Evolutionary conservation across 1,140 invertebrate genomes (phyloP), one percentile per base, ranked within the genome.

Genomic region (Caligus rogercresseyi): DNA sequence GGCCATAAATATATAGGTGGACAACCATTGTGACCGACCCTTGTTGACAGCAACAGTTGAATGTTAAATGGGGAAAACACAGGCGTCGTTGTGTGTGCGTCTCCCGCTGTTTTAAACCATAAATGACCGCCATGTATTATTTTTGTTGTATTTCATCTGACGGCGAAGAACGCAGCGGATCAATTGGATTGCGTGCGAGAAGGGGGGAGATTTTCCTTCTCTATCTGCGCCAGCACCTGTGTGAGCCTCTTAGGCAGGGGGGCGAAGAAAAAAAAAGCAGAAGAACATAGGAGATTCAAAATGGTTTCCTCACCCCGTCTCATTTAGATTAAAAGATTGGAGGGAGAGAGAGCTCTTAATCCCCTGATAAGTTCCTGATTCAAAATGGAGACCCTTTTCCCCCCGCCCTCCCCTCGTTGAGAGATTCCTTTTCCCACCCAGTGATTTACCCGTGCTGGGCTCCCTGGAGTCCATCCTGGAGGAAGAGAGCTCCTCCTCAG

Each of bases 361-460:
- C n/a, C n/a, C n/a, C n/a, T 43, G 7, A 11, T 7, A 7, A 43
- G 31, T 11, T 7, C n/a, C 7, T 11, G 31, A 43, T 11, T 43
- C 31, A n/a, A 7, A 43, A 43, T 43, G 31, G 31, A 43, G 31
- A 43, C 31, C 31, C 31, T 43, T 11, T 43, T 43, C n/a, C 31
- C 31, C 7, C 31, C 31, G n/a, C n/a, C 31, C 31, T 43, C 31
- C n/a, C n/a, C n/a, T 43, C 7, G 31, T 43, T 43, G 31, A 43
- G n/a, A 7, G 31, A 7, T 56, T 56, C 20, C 14, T 56, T 1
- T 56, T 21, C 24, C 24, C 24, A 20, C 54, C 54, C 1, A 56
- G 54, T 56, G 54, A 56, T 20, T 23, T 56, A 1, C 54, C 54
- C 54, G 54, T 56, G n/a, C 24, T 56, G 15, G 54, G 54, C 19